Conservation (phyloP, 2,888 invertebrate genomes). For the Drepanosiphum platanoidis region DNA sequence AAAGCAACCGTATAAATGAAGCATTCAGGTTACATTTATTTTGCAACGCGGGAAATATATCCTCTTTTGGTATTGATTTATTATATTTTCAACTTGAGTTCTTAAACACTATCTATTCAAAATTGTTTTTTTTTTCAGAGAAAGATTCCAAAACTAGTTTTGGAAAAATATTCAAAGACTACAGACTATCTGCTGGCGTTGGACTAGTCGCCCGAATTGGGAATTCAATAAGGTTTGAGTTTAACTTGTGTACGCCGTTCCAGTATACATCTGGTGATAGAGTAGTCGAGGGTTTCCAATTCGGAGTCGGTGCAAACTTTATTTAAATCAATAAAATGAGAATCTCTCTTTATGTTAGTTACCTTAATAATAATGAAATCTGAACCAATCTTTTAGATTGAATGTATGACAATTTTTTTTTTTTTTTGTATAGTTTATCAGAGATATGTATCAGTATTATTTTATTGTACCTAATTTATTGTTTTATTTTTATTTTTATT, state of each 20-base stretch:
- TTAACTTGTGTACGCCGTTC: constrained; percentile 55
- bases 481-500: constrained; percentile 19
- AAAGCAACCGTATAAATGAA: constrained; percentile 42
- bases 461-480: constrained; percentile 29
- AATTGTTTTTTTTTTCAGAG: constrained; percentile 20
- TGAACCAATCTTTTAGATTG: background rate
- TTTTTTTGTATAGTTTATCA: constrained; percentile 15
- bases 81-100: background rate
- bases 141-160: constrained; percentile 25
- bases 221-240: constrained; percentile 51
- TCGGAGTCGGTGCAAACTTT: constrained; percentile 86
- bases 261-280: constrained; percentile 65
- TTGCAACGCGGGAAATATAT: constrained; percentile 60
- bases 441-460: constrained; percentile 58
- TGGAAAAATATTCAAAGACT: constrained; percentile 26
- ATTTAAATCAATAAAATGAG: constrained; percentile 69
- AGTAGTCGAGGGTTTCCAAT: constrained; percentile 78
- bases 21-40: constrained; percentile 55
- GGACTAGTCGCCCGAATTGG: constrained; percentile 50
- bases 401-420: constrained; percentile 6
- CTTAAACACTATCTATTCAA: background rate
- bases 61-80: constrained; percentile 34
- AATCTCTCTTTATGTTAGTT: constrained; percentile 18
- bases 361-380: constrained; percentile 4
- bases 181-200: constrained; percentile 48